Base-by-base conservation (phyloP, 2,113 vertebrate genomes). In the Galeopterus variegatus region DNA sequence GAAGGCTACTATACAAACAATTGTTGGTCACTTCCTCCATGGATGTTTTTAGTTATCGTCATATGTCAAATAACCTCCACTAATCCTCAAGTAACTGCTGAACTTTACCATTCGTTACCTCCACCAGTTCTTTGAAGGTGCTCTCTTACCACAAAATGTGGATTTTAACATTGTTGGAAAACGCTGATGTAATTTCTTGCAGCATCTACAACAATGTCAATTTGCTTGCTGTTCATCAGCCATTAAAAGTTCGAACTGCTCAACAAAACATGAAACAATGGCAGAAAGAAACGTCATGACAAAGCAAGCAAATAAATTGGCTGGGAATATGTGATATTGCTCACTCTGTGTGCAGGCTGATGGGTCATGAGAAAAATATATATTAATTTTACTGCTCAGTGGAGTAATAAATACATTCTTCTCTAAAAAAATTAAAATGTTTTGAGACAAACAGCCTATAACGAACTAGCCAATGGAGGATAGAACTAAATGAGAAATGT, bases 361-460 rank as follows among this genome's bases (percentile, higher is more conserved):
- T 95, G 79, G 33, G 5, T 89, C 82, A 89, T 17, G 18, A 95
- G 62, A 88, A 93, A 86, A 60, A 96, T 84, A 79, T 21, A 72
- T 93, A 86, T 91, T 94, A 92, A 96, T 95, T 95, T 97, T 94
- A 95, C 94, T 94, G 89, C n/a, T 97, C 93, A 96, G 33, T 94
- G 89, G 86, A 95, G 82, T 93, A 91, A 86, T 77, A 94, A 77
- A 93, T 92, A 88, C 6, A 54, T 76, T 90, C 19, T 89, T 84
- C n/a, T 75, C 82, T 58, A 19, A 69, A 83, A 96, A 14, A 88
- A 4, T 1, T 58, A 8, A 41, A 41, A 41, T 4, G 81, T 89
- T 95, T 64, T n/a, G 62, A 97, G 79, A 33, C 60, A 86, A 86
- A 86, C 10, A 79, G n/a, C 26, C 62, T 75, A 21, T 52, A 77